Conservation (phyloP, 1,140 invertebrate species). For the Sitobion miscanthi region DNA sequence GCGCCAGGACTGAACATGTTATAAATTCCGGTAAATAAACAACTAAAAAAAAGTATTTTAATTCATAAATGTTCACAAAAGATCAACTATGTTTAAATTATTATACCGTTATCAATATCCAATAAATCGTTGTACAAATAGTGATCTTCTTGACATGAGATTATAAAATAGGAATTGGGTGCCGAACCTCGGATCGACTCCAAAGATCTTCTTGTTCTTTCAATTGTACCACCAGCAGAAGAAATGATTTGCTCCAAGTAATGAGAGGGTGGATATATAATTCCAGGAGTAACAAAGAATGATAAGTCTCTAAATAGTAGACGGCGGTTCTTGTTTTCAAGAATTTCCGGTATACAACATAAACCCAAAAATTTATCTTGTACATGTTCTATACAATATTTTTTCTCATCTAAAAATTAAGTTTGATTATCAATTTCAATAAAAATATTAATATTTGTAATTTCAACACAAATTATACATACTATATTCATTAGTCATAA, state of each 20-base stretch:
- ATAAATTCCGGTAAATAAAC: constrained; percentile 23
- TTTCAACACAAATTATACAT: not conserved
- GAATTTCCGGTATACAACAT: constrained; percentile 77
- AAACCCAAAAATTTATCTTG: constrained; percentile 74
- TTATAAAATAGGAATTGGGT: constrained; percentile 74
- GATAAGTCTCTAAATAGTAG: constrained; percentile 69
- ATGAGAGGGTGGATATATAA: constrained; percentile 69
- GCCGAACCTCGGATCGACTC: constrained; percentile 78
- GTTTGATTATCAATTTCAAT: not conserved
- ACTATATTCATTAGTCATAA: not conserved
- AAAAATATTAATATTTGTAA: not conserved
- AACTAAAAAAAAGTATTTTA: not conserved
- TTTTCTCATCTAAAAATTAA: constrained; percentile 67
- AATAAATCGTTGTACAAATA: constrained; percentile 82
- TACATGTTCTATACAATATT: constrained; percentile 74
- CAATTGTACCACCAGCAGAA: constrained; percentile 83
- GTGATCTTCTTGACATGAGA: constrained; percentile 83
- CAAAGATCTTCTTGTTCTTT: constrained; percentile 75
- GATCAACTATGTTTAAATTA: not conserved
- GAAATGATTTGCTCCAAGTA: constrained; percentile 80
- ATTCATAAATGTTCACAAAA: not conserved
- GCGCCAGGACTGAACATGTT: not conserved
- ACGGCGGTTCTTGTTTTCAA: constrained; percentile 69
- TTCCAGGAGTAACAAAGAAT: constrained; percentile 89
- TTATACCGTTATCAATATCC: constrained; percentile 67